Base-by-base conservation (phyloP, 37 sponge, comb jelly and placozoan genomes). In the Eunapius fragilis region DNA sequence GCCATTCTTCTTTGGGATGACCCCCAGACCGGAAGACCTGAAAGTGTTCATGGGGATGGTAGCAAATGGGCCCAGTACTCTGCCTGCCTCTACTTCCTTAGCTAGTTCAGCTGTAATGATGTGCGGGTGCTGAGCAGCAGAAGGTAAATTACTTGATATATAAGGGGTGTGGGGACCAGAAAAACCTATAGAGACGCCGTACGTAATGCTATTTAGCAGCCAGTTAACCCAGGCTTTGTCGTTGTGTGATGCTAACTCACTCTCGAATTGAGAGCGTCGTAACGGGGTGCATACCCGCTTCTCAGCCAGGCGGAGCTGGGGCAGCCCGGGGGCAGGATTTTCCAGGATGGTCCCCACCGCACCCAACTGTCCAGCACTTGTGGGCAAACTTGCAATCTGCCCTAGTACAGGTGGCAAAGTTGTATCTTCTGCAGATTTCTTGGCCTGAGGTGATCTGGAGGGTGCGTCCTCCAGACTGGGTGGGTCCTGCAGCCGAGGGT, bases 241-340 rank as follows among this genome's bases (percentile, higher is more conserved):
- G 22, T 79, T 80, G 32, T 86, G 86, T 3, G 68, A 35, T n/a
- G 30, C 26, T 77, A 85, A 47, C 35, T 86, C 86, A 22, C 48
- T 37, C 84, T 30, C 85, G 58, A 58, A 58, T 58, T 58, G 58
- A 11, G 58, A 13, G 58, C 58, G 58, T 58, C 58, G 58, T 58
- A 58, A 58, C 58, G 58, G 74, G 68, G 58, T 58, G 58, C 58
- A 58, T 19, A 58, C 58, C 58, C 58, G 58, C 58, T 58, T 58
- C 58, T 74, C 50, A 81, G 82, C 82, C 70, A 70, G 82, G 71
- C 70, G 82, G 82, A 81, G 82, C 82, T 81, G 71, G 70, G 37
- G 82, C 35, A 9, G 25, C 25, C 23, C 23, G 47, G 69, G 85
- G 47, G 78, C 85, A 85, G 45, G 25, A 41, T 33, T 67, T 67